Percentiles rank a stretch among this genome's conserved stretches.
Evolutionary conservation across 1,140 invertebrate species (phyloP).

Genomic region (Temnothorax nylanderi): DNA sequence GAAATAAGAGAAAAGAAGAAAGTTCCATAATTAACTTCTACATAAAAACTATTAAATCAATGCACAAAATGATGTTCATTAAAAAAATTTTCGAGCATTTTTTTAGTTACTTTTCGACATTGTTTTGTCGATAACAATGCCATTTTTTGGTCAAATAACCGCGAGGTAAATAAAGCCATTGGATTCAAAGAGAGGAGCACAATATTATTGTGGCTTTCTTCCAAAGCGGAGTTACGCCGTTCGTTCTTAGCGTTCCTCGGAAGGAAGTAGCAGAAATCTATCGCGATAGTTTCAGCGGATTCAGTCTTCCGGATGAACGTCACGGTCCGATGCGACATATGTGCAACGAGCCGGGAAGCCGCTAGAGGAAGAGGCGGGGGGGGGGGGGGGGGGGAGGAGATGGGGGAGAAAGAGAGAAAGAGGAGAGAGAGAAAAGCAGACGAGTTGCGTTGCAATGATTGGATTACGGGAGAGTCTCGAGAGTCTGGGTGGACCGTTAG

Average conservation of each 20-base stretch:
- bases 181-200: neutral
- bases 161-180: neutral
- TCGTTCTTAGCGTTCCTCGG: neutral
- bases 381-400: neutral
- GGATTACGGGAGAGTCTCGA: slow-evolving; percentile 46
- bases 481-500: slow-evolving; percentile 78
- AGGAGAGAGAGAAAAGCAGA: slow-evolving; percentile 41
- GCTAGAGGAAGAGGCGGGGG: slow-evolving; percentile 4
- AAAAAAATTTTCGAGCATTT: no score
- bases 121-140: neutral
- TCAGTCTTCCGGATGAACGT: slow-evolving; percentile 20
- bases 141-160: neutral
- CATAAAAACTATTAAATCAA: neutral
- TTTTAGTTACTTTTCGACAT: neutral
- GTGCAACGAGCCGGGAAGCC: slow-evolving; percentile 19
- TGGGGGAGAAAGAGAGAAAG: slow-evolving; percentile 18
- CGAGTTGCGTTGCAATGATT: slow-evolving; percentile 38
- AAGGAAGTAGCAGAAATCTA: slow-evolving; percentile 18
- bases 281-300: neutral
- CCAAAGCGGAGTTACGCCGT: neutral
- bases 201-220: neutral
- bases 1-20: neutral
- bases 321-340: slow-evolving; percentile 23
- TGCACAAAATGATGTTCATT: no score
- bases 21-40: neutral